Base-by-base conservation (phyloP, 1,140 invertebrate species). In the Halictus rubicundus region DNA sequence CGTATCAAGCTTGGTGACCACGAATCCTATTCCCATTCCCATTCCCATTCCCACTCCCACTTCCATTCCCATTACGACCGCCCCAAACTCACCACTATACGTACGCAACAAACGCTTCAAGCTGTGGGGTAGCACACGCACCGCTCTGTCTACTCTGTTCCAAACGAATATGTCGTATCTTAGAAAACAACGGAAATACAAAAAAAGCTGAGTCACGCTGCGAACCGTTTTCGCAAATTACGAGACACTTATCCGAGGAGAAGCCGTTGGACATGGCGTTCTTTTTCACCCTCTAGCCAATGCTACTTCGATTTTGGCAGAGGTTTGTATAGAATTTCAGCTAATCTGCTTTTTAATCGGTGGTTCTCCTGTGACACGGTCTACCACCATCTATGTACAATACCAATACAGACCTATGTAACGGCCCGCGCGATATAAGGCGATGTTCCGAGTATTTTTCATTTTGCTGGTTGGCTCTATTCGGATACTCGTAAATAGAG, bases 61-160 rank as follows among this genome's bases (percentile, higher is more conserved):
- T 82, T 84, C 87, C 61, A 54, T 82, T 77, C 88, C 82, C 85
- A 86, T 87, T 74, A 80, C 84, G 60, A 74, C 86, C 82, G 69
- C 86, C 71, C 76, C 81, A 65, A 83, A 84, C 66, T 85, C 83
- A 84, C 80, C 89, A 70, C 78, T 90, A 80, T 90, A 89, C 71
- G 85, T 88, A 73, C 87, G 89, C 83, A 88, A 89, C 80, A 90
- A 91, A 87, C 85, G 89, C 87, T 91, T 91, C 78, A 89, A 89
- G 85, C 82, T 90, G 68, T 90, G 89, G 90, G 80, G 84, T 84
- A 88, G 81, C 83, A 88, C 86, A 80, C 86, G 88, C 82, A 90
- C 87, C 59, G 87, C 87, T 81, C 84, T 90, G 59, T 87, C 89
- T 68, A 85, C 83, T 82, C 85, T 90, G 57, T 90, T 90, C 81